A percentile compares a stretch with the other conserved stretches of the same genome.
Conservation (phyloP, 2,888 invertebrate species). For the Chydorus sphaericus region DNA sequence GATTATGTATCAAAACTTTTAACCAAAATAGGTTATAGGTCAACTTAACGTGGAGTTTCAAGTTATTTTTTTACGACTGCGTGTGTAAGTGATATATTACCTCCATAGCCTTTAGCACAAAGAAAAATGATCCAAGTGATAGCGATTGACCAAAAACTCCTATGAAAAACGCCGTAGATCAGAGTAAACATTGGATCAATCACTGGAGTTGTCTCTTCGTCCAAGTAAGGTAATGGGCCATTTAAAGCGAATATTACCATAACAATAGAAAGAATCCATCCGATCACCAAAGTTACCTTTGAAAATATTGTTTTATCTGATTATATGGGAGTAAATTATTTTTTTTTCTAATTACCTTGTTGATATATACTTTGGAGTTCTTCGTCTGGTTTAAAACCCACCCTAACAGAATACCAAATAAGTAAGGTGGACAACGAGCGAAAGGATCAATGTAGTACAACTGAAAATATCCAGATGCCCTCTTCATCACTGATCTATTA, state of each 20-base stretch:
- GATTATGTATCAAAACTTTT: too few species aligned
- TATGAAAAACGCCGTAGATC: slow-evolving; percentile 63
- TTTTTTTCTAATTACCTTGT: too few species aligned
- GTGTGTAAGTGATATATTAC: neutral
- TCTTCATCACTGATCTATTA: neutral
- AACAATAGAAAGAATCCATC: neutral
- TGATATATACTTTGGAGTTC: too few species aligned
- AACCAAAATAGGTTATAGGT: too few species aligned
- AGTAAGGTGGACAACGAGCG: neutral
- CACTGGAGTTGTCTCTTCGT: neutral
- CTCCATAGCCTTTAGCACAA: slow-evolving; percentile 51
- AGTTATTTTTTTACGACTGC: too few species aligned
- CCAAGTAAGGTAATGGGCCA: neutral
- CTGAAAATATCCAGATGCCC: neutral
- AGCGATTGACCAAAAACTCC: slow-evolving; percentile 59
- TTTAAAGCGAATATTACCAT: neutral
- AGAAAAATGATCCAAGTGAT: slow-evolving; percentile 65
- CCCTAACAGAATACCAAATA: neutral
- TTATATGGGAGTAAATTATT: too few species aligned
- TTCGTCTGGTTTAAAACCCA: neutral
- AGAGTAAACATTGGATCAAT: slow-evolving; percentile 54
- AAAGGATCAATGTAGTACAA: neutral
- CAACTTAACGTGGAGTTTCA: too few species aligned
- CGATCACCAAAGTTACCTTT: neutral
- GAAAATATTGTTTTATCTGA: neutral